Evolutionary conservation across 37 sponge, comb jelly and placozoan species (phyloP), one percentile per base, ranked within the genome.

Genomic region (Oscarella lobularis): DNA sequence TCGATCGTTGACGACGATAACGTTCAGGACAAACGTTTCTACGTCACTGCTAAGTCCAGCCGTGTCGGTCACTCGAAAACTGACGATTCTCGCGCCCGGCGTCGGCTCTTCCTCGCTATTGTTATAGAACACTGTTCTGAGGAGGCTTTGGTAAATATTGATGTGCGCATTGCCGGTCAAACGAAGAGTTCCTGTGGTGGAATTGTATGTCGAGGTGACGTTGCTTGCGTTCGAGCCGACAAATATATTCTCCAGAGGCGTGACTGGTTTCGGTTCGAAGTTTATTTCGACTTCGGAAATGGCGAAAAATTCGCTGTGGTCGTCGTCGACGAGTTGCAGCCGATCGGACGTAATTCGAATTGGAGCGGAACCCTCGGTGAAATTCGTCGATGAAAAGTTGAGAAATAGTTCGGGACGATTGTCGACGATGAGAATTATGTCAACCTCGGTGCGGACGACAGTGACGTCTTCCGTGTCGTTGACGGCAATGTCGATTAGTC

Each of bases 221-320:
- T 66, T 3, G 6, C 55, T 69, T 2, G 77, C 70, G 20, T 20
- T 39, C 54, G 68, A 68, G 30, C 87, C 54, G 14, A 93, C 89
- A 38, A 79, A 74, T 30, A 93, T 67, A 34, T 70, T 76, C 81
- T 93, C 94, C 0, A 67, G 30, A 0, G 5, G 0, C 33, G 79
- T 70, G 0, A 33, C 60, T 35, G 90, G 90, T 0, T 83, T 32
- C 3, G 87, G 85, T 40, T 34, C 4, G 31, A 89, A 41, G n/a
- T n/a, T 3, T 39, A 89, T 67, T 1, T 72, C 82, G 39, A 83
- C 87, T 37, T 74, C 74, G 31, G 72, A 66, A 34, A 93, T 93
- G 60, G 67, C 79, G 76, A 89, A 93, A 82, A 67, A 93, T 33
- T 84, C 87, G 31, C 89, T 93, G 71, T 93, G 89, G 39, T 93